phyloP scores from a whole-genome alignment of 2,113 vertebrate genomes.

The Mastomys coucha region DNA sequence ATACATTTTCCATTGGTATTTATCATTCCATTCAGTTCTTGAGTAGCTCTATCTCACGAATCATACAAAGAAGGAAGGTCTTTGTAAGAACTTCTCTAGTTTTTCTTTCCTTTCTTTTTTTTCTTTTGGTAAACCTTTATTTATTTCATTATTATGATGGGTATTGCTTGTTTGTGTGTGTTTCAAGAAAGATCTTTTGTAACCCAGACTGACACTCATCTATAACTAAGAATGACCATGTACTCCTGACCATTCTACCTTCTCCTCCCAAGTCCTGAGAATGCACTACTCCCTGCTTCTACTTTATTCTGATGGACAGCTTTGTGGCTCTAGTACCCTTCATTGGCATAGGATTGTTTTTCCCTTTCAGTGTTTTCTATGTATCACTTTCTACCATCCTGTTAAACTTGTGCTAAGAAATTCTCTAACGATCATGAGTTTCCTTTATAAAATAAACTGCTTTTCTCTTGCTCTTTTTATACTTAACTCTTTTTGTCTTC shows the following conservation, averaged over 20 bases:
- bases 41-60: not conserved
- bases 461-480: not conserved
- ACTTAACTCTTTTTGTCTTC: not conserved
- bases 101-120: not conserved
- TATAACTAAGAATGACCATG: not conserved
- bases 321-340: not conserved
- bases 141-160: not conserved
- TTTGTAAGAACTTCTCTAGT: not conserved
- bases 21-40: not conserved
- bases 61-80: not conserved
- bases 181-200: not conserved
- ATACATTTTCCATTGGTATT: not conserved
- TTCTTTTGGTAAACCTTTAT: not conserved
- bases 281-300: too few species aligned
- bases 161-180: not conserved
- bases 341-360: not conserved
- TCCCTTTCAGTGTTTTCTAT: not conserved
- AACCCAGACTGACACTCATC: not conserved
- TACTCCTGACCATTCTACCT: not conserved
- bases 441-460: not conserved
- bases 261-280: not conserved
- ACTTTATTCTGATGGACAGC: not conserved
- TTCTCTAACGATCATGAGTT: not conserved
- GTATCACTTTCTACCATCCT: not conserved
- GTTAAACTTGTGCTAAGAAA: not conserved